phyloP scores from a whole-genome alignment of 2,797 vertebrate genomes.

The Mormyrus hasselquistii region DNA sequence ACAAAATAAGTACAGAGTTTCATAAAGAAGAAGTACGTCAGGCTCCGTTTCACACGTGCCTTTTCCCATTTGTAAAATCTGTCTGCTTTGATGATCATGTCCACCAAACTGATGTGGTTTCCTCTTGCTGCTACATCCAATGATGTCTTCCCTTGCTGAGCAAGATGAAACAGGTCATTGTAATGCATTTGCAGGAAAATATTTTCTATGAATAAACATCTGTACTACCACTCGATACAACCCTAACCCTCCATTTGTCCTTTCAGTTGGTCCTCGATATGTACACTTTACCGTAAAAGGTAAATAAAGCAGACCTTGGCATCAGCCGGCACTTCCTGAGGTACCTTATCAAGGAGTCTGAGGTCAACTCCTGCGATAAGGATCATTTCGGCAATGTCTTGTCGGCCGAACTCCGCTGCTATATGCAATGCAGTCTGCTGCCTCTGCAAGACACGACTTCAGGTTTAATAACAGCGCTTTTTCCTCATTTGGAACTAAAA shows the following conservation, averaged over 20 bases:
- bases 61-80: constrained; percentile 82
- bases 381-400: constrained; percentile 77
- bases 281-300: background rate
- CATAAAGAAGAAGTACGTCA: background rate
- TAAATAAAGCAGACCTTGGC: background rate
- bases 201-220: background rate
- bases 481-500: background rate
- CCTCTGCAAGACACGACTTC: constrained; percentile 54
- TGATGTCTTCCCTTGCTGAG: constrained; percentile 79
- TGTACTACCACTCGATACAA: background rate
- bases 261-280: background rate
- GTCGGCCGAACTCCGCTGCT: constrained; percentile 70
- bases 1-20: background rate
- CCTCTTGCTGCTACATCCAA: constrained; percentile 78
- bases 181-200: background rate
- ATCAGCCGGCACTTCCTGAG: background rate
- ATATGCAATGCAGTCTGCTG: constrained; percentile 79
- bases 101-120: constrained; percentile 74
- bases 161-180: background rate
- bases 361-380: constrained; percentile 75
- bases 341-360: constrained; percentile 76
- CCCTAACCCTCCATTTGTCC: background rate
- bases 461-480: background rate
- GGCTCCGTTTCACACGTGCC: constrained; percentile 46
- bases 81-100: constrained; percentile 90